phyloP scores from a whole-genome alignment of 2,888 invertebrate genomes.

The Trissolcus brochymenae region DNA sequence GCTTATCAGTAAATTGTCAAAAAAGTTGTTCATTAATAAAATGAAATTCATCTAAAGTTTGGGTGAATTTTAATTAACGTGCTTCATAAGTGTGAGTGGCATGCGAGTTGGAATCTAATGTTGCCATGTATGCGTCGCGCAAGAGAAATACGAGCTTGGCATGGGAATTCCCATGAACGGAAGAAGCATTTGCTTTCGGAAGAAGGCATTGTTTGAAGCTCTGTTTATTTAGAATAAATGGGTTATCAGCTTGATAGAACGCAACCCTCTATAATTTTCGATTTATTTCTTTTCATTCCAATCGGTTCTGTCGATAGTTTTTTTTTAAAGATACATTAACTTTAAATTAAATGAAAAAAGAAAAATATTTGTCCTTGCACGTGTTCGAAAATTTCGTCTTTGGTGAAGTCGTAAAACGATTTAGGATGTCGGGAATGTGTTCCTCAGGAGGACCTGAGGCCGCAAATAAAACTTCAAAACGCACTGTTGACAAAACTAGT shows the following conservation, averaged over 20 bases:
- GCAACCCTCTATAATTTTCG: slow-evolving; percentile 1
- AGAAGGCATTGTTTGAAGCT: slow-evolving; percentile 41
- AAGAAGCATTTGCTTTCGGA: slow-evolving; percentile 45
- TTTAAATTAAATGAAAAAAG: not conserved
- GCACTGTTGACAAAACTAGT: slow-evolving; percentile 70
- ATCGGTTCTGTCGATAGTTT: not conserved
- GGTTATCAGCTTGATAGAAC: slow-evolving; percentile 9
- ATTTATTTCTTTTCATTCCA: slow-evolving; percentile 12
- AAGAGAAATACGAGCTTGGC: slow-evolving; percentile 54
- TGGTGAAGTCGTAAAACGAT: slow-evolving; percentile 20
- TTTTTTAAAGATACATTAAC: not conserved
- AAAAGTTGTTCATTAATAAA: not conserved
- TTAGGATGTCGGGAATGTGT: slow-evolving; percentile 1
- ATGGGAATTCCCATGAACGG: slow-evolving; percentile 61
- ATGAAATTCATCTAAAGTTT: not conserved
- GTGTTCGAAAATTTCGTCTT: slow-evolving; percentile 17
- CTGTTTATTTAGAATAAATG: slow-evolving; percentile 40
- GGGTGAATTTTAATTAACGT: slow-evolving; percentile 49
- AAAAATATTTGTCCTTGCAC: slow-evolving; percentile 22
- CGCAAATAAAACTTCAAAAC: slow-evolving; percentile 36
- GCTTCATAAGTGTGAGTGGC: slow-evolving; percentile 75
- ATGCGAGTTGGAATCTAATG: slow-evolving; percentile 68
- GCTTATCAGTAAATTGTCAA: not conserved
- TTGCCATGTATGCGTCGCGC: slow-evolving; percentile 53
- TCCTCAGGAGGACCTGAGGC: slow-evolving; percentile 12